Conservation (phyloP, 2,797 vertebrate genomes). For the Coilia nasus region DNA sequence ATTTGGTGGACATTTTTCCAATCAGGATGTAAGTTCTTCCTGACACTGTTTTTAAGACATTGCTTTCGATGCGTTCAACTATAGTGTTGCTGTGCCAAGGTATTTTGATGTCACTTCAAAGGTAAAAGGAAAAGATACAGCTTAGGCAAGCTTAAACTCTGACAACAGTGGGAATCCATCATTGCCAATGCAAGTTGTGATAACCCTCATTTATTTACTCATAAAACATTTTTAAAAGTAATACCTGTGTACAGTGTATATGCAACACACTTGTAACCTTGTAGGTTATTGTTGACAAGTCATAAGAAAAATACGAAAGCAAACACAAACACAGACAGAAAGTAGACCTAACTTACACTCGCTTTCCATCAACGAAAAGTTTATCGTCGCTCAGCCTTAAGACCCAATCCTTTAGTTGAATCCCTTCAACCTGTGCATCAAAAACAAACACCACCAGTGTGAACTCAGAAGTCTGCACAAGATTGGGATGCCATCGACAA, state of each 20-base stretch:
- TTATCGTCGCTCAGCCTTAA: constrained; percentile 59
- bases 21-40: constrained; percentile 71
- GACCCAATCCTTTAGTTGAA: constrained; percentile 72
- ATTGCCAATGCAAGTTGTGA: too few relatives aligned
- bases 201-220: too few relatives aligned
- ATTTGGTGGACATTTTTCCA: constrained; percentile 66
- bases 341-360: constrained; percentile 57
- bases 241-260: too few relatives aligned
- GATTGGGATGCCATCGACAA: neutral
- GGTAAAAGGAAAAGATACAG: neutral
- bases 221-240: too few relatives aligned
- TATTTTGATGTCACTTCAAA: constrained; percentile 65
- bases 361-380: constrained; percentile 74
- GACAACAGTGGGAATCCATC: too few relatives aligned
- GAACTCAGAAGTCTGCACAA: too few relatives aligned
- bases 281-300: neutral
- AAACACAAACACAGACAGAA: neutral
- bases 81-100: constrained; percentile 78
- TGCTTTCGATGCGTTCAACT: constrained; percentile 65
- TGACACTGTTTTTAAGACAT: constrained; percentile 67
- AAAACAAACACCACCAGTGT: constrained; percentile 23
- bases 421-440: constrained; percentile 60
- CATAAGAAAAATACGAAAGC: neutral
- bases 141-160: neutral
- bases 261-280: too few relatives aligned